Base-by-base conservation (phyloP, 2,888 invertebrate genomes). In the Hypena proboscidalis region DNA sequence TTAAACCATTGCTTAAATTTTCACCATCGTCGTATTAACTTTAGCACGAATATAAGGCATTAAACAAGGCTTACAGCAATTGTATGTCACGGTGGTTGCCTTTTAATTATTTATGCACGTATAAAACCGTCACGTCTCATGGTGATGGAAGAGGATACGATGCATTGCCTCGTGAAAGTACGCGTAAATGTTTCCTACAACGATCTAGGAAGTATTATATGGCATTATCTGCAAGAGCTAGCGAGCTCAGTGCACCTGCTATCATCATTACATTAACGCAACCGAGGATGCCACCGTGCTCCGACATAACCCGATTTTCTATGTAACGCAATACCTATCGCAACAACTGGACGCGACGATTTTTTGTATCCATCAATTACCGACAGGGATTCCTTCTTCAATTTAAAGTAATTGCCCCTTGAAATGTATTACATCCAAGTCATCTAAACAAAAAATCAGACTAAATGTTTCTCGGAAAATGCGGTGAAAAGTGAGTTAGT, bases 191-290 rank as follows among this genome's bases (percentile, higher is more conserved):
- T 75, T 83, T 83, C 80, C 80, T 79, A 67, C 66, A 70, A 51
- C 60, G 58, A 49, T 55, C 21, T 44, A 81, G 80, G 81, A 83
- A 83, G 73, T 65, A 59, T 57, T 53, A 38, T 43, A 61, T 48
- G 52, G 70, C 60, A 66, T 72, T 71, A 71, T 72, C 70, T 68
- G 57, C 67, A 67, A 75, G 67, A 72, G 67, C 69, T 74, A 67
- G 56, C 70, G 64, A 58, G 57, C 45, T 64, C 52, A 46, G 51
- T 58, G 58, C 58, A 67, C 66, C 61, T 36, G 63, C 70, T 61
- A 74, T 73, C 74, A 74, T 73, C 72, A 77, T 79, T 78, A 78
- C 35, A 48, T 49, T 73, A 67, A 70, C 58, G 77, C 70, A 75
- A 80, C 55, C 54, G 61, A 69, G 62, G 74, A 72, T 63, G 70